Base-by-base conservation (phyloP, 2,797 vertebrate genomes). In the Periophthalmus magnuspinnatus region DNA sequence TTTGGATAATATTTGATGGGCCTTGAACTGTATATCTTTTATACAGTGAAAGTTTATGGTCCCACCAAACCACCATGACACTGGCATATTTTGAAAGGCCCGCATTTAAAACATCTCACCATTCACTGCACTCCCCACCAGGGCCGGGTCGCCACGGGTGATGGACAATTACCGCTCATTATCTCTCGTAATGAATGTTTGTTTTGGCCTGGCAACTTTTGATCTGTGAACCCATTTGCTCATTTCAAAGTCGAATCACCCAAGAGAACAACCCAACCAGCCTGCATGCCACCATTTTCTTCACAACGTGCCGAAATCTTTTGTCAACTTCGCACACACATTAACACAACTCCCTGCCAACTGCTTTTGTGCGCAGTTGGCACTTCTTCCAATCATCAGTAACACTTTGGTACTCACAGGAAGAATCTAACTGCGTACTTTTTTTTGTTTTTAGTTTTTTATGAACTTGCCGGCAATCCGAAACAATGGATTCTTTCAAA, bases 401-500 rank as follows among this genome's bases (percentile, higher is more conserved):
- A 86, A 78, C 81, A 81, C 81, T 82, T 84, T 80, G 74, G 69
- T 84, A 79, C 74, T 76, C 28, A 28, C 80, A 74, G 69, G 72
- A 63, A 79, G 82, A 88, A 70, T 79, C 71, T 75, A 70, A 84
- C 73, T 81, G 78, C 75, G 8, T 21, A 11, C 10, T 55, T 55
- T 22, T 55, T 50, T 50, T 21, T 21, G 9, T 5, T 55, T 55
- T 22, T 54, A 17, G 2, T n/a, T 22, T 22, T 5, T 34, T 86
- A 90, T 84, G 81, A 81, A 77, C 65, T 50, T 19, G 50, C 70
- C 63, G n/a, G 75, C 81, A 63, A 77, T 38, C 34, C 59, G 64
- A 77, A 74, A 88, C 85, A 88, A 77, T 79, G 80, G 24, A 84
- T 84, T 75, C 84, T 88, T 88, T 87, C 69, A 61, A 86, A 84